phyloP scores from a whole-genome alignment of 2,797 vertebrate species.

The Echiichthys vipera region DNA sequence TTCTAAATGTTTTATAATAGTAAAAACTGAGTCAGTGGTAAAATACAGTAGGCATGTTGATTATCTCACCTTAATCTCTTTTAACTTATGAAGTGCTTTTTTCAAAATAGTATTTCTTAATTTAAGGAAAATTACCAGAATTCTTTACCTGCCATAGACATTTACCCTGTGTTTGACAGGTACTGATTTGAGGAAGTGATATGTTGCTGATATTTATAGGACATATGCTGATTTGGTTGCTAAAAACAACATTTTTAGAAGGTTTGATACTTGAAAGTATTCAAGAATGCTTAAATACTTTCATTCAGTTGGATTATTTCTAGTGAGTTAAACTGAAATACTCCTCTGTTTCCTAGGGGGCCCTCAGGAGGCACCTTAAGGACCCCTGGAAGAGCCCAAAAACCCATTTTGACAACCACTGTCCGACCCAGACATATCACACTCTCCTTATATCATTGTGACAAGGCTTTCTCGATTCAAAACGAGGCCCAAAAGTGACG shows the following conservation, averaged over 20 bases:
- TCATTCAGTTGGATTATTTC: neutral
- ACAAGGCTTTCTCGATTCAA: slow-evolving; percentile 24
- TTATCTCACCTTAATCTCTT: too few species aligned
- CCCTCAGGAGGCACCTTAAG: neutral
- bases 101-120: too few species aligned
- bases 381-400: slow-evolving; percentile 9
- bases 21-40: too few species aligned
- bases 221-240: neutral
- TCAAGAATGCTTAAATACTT: neutral
- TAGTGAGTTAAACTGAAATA: neutral
- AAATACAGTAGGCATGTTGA: too few species aligned
- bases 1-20: too few species aligned
- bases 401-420: slow-evolving; percentile 13
- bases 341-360: neutral
- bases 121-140: too few species aligned
- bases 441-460: slow-evolving; percentile 4
- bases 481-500: slow-evolving; percentile 1
- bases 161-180: too few species aligned
- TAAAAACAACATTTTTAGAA: neutral
- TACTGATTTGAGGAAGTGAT: too few species aligned
- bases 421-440: slow-evolving; percentile 17
- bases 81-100: too few species aligned
- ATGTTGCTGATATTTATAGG: too few species aligned
- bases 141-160: too few species aligned
- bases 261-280: neutral